phyloP scores from a whole-genome alignment of 2,888 invertebrate species.

The Drymonia ruficornis region DNA sequence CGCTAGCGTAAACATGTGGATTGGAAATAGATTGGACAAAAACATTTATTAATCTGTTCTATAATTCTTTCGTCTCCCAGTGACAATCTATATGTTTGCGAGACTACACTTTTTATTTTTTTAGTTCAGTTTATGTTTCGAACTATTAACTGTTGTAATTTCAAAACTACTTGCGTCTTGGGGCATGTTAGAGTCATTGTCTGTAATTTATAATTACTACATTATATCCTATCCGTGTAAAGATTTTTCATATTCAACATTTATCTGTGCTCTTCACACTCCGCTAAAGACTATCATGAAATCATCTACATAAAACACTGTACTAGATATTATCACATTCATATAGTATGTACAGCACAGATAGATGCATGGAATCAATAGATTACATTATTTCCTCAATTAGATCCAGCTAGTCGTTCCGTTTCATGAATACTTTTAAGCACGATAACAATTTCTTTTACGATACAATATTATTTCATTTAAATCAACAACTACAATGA shows the following conservation, averaged over 20 bases:
- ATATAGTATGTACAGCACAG: conserved; percentile 19
- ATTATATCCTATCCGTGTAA: not conserved
- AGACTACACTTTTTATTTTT: conserved; percentile 15
- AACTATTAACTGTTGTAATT: conserved; percentile 8
- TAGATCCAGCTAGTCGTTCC: conserved; percentile 53
- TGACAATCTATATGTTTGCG: conserved; percentile 40
- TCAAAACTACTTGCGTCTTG: conserved; percentile 17
- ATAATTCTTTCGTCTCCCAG: conserved; percentile 1
- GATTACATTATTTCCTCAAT: conserved; percentile 58
- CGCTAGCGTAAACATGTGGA: conserved; percentile 36
- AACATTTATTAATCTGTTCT: not conserved
- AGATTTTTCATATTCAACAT: conserved; percentile 12
- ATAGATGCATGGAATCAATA: conserved; percentile 29
- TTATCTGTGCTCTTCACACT: conserved; percentile 31
- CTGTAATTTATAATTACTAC: not conserved
- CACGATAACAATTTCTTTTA: conserved; percentile 36
- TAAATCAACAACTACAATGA: conserved; percentile 7
- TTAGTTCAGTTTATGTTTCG: not conserved
- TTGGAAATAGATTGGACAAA: conserved; percentile 11
- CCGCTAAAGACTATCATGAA: conserved; percentile 1
- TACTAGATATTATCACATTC: not conserved
- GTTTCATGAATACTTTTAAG: conserved; percentile 33
- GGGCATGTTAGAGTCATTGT: not conserved
- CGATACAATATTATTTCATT: conserved; percentile 22
- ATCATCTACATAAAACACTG: not conserved